Evolutionary conservation across 2,888 invertebrate genomes (phyloP).

Genomic region (Ophraella communa): DNA sequence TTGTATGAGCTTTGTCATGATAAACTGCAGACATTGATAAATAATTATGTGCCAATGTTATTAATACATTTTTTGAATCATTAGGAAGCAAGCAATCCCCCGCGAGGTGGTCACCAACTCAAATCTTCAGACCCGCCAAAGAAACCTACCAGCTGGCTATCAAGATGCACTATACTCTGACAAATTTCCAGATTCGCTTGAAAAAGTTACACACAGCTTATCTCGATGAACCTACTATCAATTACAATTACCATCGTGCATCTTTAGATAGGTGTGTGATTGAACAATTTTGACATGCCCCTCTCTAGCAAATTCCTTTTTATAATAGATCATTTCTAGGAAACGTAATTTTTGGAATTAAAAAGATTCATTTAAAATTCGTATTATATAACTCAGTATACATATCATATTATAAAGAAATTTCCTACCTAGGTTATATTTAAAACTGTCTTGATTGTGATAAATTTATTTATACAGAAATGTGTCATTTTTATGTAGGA

Average conservation of each 20-base stretch:
- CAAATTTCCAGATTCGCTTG: constrained; percentile 58
- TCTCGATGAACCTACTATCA: not conserved
- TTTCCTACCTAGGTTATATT: too few species aligned
- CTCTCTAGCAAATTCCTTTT: not conserved
- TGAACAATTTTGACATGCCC: constrained; percentile 24
- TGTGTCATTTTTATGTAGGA: too few species aligned
- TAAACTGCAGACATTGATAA: too few species aligned
- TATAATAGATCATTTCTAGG: not conserved
- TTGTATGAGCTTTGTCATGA: too few species aligned
- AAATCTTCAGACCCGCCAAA: constrained; percentile 79
- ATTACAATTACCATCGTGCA: constrained; percentile 29
- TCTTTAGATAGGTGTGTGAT: constrained; percentile 8
- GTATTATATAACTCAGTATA: not conserved
- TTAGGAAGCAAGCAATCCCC: constrained; percentile 90
- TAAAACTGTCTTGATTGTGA: too few species aligned
- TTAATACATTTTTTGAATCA: constrained; percentile 18
- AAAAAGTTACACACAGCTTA: constrained; percentile 30
- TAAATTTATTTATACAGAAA: too few species aligned
- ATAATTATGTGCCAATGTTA: too few species aligned
- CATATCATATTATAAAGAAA: too few species aligned
- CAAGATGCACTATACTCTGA: constrained; percentile 89
- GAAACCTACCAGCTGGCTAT: constrained; percentile 85
- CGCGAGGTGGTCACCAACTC: constrained; percentile 82
- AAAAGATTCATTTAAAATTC: not conserved
- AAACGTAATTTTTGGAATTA: not conserved